phyloP scores from a whole-genome alignment of 2,797 vertebrate genomes.

The Poeciliopsis presidionis region DNA sequence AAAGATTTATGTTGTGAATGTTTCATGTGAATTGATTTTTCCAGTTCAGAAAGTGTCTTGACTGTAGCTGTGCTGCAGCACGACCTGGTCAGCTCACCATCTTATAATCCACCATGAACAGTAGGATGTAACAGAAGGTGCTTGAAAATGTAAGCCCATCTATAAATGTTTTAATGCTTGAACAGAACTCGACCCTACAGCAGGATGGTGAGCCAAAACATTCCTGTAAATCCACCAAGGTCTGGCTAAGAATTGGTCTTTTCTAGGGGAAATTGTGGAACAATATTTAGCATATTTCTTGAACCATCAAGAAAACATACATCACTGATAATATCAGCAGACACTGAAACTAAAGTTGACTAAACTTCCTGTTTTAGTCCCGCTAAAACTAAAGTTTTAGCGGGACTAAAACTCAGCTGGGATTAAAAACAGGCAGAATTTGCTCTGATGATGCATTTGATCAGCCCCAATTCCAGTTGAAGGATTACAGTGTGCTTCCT shows the following conservation, averaged over 20 bases:
- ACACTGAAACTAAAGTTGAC: not conserved
- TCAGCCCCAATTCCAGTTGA: constrained; percentile 5
- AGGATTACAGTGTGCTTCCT: constrained; percentile 29
- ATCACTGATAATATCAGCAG: constrained; percentile 6
- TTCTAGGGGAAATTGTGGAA: not conserved
- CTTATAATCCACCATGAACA: too few species aligned
- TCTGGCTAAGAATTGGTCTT: not conserved
- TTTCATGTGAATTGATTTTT: constrained; percentile 1
- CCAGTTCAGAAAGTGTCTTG: constrained; percentile 20
- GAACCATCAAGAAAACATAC: not conserved
- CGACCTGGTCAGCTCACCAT: too few species aligned
- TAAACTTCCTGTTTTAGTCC: too few species aligned
- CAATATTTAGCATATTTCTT: not conserved
- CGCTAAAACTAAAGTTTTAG: too few species aligned
- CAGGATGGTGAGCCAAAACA: not conserved
- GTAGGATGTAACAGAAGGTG: too few species aligned
- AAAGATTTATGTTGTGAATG: not conserved
- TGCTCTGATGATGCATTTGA: not conserved
- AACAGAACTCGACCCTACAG: not conserved
- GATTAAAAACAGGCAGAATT: not conserved
- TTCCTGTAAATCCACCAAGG: not conserved
- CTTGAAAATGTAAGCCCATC: not conserved
- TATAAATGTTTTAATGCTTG: not conserved
- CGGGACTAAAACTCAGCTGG: not conserved
- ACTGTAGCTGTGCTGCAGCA: not conserved